Conservation (phyloP, 2,113 vertebrate species). For the Stegastes partitus region DNA sequence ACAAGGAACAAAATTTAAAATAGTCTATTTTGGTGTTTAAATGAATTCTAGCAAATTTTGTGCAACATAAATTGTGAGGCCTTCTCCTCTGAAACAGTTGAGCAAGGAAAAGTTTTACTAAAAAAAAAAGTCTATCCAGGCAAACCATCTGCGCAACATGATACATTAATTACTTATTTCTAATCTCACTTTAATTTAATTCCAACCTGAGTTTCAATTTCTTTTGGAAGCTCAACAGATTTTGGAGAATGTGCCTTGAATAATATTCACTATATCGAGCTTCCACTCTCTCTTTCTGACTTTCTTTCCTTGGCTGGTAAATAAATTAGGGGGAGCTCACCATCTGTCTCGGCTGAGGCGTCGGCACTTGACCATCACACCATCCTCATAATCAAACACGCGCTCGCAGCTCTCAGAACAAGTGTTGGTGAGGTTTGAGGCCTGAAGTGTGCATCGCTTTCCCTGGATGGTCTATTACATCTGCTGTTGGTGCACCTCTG, state of each 20-base stretch:
- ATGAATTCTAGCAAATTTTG: no score
- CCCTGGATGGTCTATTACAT: slow-evolving; percentile 22
- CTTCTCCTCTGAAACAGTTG: no score
- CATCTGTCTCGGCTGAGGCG: slow-evolving; percentile 19
- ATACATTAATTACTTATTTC: neutral
- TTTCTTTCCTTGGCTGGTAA: slow-evolving; percentile 29
- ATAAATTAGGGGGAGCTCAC: slow-evolving; percentile 11
- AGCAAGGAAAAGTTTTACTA: no score
- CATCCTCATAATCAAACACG: slow-evolving; percentile 14
- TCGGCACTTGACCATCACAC: slow-evolving; percentile 19
- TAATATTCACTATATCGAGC: no score
- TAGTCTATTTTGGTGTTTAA: no score
- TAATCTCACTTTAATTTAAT: slow-evolving; percentile 4
- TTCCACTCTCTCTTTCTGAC: slow-evolving; percentile 2
- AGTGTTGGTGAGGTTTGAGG: neutral
- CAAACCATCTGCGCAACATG: neutral
- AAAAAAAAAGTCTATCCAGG: no score
- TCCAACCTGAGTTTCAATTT: neutral
- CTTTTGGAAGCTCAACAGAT: neutral
- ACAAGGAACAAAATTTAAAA: no score
- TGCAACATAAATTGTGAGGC: no score
- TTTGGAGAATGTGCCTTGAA: neutral
- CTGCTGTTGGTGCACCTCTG: neutral
- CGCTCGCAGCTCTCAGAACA: neutral
- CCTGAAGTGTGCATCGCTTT: slow-evolving; percentile 12